These are phyloP conservation scores for Hylomyscus alleni DNA, from an alignment of 2,797 vertebrate species.

Conservation along the genomic window DNA sequence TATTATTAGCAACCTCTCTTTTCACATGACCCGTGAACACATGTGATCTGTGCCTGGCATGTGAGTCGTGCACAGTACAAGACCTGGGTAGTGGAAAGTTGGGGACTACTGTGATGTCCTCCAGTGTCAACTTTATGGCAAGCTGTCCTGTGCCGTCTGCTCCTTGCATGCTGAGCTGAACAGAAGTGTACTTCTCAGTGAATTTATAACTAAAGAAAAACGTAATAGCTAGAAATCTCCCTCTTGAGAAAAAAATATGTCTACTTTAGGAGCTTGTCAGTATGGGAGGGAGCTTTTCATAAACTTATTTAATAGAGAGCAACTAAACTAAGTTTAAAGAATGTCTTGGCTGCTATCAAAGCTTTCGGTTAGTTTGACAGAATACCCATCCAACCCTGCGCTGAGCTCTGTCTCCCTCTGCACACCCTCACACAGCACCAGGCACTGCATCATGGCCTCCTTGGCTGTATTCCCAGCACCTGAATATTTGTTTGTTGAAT, in stretches of 20 bases:
- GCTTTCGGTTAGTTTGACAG: background rate
- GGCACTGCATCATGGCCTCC: background rate
- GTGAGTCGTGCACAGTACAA: too few relatives aligned
- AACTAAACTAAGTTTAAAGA: background rate
- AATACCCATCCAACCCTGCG: background rate
- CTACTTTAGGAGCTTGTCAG: background rate
- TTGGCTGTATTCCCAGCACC: background rate
- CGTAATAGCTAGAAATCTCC: background rate
- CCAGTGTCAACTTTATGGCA: background rate
- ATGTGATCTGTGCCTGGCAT: too few relatives aligned
- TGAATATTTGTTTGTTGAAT: background rate
- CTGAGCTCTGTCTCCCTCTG: background rate
- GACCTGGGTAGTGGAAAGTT: rapidly evolving
- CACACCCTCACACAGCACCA: background rate
- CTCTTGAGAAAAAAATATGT: background rate
- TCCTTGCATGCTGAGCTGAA: background rate
- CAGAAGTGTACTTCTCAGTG: background rate
- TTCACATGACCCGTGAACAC: background rate
- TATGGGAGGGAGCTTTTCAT: background rate
- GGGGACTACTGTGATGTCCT: too few relatives aligned
- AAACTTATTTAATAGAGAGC: background rate
- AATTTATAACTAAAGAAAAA: background rate
- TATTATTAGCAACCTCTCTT: background rate
- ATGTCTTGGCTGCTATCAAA: background rate
- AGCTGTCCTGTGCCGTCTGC: background rate